These are phyloP conservation scores for Gorsachius goisagi DNA, from an alignment of 2,113 vertebrate species.

Conservation along the genomic window DNA sequence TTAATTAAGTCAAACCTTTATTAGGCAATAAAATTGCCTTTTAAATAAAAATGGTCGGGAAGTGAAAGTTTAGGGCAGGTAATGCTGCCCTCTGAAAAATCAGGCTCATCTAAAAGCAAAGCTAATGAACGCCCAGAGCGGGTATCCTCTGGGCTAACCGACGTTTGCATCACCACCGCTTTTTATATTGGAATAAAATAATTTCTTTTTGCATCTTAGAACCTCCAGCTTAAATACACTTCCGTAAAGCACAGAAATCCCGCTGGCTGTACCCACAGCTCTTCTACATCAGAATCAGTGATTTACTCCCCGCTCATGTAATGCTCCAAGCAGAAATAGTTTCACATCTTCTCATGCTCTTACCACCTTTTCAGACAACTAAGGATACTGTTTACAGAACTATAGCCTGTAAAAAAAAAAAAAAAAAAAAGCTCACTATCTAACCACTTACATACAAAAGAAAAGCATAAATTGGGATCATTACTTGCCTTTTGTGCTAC, in stretches of 20 bases:
- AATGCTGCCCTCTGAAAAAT: not conserved
- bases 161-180: not conserved
- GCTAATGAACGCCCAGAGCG: not conserved
- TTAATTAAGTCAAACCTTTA: constrained; percentile 24
- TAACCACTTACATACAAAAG: not conserved
- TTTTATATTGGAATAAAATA: not conserved
- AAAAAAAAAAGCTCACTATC: not conserved
- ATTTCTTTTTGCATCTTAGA: not conserved
- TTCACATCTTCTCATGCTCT: not conserved
- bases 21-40: not conserved
- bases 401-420: not conserved
- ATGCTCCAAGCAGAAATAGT: not conserved
- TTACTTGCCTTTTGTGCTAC: not conserved
- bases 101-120: not conserved
- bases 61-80: constrained; percentile 7
- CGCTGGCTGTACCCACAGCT: not conserved
- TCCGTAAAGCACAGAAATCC: not conserved
- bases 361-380: not conserved
- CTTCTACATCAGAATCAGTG: not conserved
- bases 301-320: not conserved
- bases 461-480: not conserved
- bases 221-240: not conserved
- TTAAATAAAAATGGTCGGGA: not conserved
- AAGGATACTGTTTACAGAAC: not conserved
- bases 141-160: not conserved